Evolutionary conservation across 2,113 vertebrate genomes (phyloP), one percentile per base, ranked within the genome.

Genomic region (Paedocypris sp.): DNA sequence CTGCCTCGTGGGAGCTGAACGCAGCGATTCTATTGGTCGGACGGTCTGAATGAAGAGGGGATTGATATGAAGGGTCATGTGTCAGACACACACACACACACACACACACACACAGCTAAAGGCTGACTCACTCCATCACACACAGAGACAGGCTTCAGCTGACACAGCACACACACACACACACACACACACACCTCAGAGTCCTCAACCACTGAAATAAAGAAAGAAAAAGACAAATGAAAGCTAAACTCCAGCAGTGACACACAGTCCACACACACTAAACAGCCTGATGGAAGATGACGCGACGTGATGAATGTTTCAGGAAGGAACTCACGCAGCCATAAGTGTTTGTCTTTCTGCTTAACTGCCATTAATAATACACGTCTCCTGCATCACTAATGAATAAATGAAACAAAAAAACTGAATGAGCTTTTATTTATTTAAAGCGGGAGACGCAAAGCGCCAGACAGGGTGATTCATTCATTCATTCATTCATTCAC

Each of bases 1-100:
- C 74, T 78, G 78, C 69, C 80, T 57, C 4, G 11, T 72, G 74
- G 73, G 73, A 80, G 69, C 52, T n/a, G 22, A 49, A 67, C 11
- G 62, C 73, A 75, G 68, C 79, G 79, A 80, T 69, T 49, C 64
- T 65, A 87, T 82, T 83, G 78, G 78, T 49, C 79, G 66, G 64
- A 64, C 72, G 4, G 42, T 56, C 75, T 76, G 77, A 66, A 70
- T 61, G 32, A 50, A 51, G 61, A 76, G 77, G 82, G 78, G 57
- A 53, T 70, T 72, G 68, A 66, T 45, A 64, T 71, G 75, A 68
- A 79, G 78, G 88, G 86, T 87, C 81, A 75, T 75, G 83, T 82
- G 82, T 83, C 80, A 84, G 68, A 59, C 50, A 67, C 52, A 67
- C 75, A 18, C 60, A 77, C 75, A 78, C 77, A 83, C 46, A 48